Evolutionary conservation across 2,797 vertebrate genomes (phyloP), one percentile per base, ranked within the genome.

Genomic region (Sebastes hubbsi): DNA sequence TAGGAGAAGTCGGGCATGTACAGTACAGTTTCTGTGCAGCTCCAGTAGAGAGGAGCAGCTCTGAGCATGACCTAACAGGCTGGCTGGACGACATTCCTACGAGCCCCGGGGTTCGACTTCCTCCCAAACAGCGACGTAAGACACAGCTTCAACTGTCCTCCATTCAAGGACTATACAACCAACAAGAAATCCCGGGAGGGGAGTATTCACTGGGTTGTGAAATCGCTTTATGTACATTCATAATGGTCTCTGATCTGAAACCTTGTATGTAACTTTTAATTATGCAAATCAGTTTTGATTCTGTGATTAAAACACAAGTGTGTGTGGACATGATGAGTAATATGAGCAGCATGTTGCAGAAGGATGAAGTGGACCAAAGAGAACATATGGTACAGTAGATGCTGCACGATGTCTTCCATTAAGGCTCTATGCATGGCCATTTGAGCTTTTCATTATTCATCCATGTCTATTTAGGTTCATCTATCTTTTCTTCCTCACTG

Each of bases 71-170:
- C 75, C 79, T 60, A 90, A 90, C 87, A 84, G 75, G 89, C 94
- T 86, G 82, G 93, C 81, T 87, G 46, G 74, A 86, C 82, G 11
- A 82, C 94, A 94, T 95, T 95, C 94, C 90, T 88, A 63, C 36
- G 67, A 87, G 62, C 24, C n/a, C 79, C 60, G 68, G 70, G 69
- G 79, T 89, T 88, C 22, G 66, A 67, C 87, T 86, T 90, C 80
- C 63, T 84, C 82, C 58, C 68, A 80, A 70, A 75, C 67, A 80
- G 55, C 7, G 13, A 74, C 81, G 72, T 22, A 67, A 84, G 73
- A 83, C 83, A 77, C 75, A 78, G 61, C 80, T 52, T 78, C 49
- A 69, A 65, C 78, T 64, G 75, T 70, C 74, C 77, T 61, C 38
- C 60, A 63, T 66, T 75, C 62, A 75, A 22, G 36, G 71, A 71